Base-by-base conservation (phyloP, 1,140 invertebrate genomes). In the Maconellicoccus hirsutus region DNA sequence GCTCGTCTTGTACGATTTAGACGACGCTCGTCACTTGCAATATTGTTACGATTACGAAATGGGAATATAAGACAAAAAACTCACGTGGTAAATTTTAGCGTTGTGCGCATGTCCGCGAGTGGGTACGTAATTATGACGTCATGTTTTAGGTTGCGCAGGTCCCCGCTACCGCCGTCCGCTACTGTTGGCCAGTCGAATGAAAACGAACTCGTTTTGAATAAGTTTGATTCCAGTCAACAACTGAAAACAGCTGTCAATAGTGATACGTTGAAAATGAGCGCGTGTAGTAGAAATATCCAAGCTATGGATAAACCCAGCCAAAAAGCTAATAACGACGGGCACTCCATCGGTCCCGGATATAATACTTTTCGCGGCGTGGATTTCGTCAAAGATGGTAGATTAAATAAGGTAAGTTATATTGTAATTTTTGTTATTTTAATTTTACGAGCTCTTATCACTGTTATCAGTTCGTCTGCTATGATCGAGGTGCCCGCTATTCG, bases 101-200 rank as follows among this genome's bases (percentile, higher is more conserved):
- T 8, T 23, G 3, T 23, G 61, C 61, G 61, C 61, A 66, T 23
- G 61, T 66, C 61, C 52, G 52, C 6, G 3, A 10, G 25, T 4
- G 16, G 3, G 16, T 66, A 66, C 61, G 61, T 66, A 66, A 66
- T 66, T 26, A 66, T 66, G 61, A 66, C 61, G 61, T 66, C 61
- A 66, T 66, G 6, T 66, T 66, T 2, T 23, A 25, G 61, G 6
- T 26, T 23, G 22, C 61, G 22, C 25, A 23, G 61, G 21, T 26
- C 25, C 61, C 61, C 61, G 61, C 61, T 26, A 10, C 61, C 4
- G 21, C 4, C 61, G 10, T 23, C 61, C 21, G 61, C 61, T 16
- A 22, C 61, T 66, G 10, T 66, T 66, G 61, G 21, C 25, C 21
- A 66, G 1, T 66, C 61, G 61, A 66, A 66, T 16, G 61, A 23